These are phyloP conservation scores for Bombyx mori DNA, from an alignment of 1,140 invertebrate species.

Conservation along the genomic window ASM3026992v2 NC_085129.1:15970001-15970500, in stretches of 20 bases:
- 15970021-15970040: too few relatives aligned
- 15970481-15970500: too few relatives aligned
- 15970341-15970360: too few relatives aligned
- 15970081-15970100: neutral
- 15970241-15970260: constrained; percentile 91
- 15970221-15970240: constrained; percentile 84
- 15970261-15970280: constrained; percentile 87
- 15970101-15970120: neutral
- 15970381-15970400: too few relatives aligned
- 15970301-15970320: constrained; percentile 90
- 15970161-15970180: constrained; percentile 99
- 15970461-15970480: too few relatives aligned
- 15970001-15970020: too few relatives aligned
- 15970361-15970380: too few relatives aligned
- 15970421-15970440: too few relatives aligned
- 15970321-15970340: constrained; percentile 73
- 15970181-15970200: constrained; percentile 96
- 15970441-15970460: too few relatives aligned
- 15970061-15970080: neutral
- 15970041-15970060: too few relatives aligned
- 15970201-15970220: constrained; percentile 92
- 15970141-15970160: constrained; percentile 72
- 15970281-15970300: constrained; percentile 82
- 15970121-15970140: neutral
- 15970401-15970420: too few relatives aligned